These are phyloP conservation scores for Tridacna crocea DNA, from an alignment of 2,888 invertebrate genomes.

Conservation along the genomic window DNA sequence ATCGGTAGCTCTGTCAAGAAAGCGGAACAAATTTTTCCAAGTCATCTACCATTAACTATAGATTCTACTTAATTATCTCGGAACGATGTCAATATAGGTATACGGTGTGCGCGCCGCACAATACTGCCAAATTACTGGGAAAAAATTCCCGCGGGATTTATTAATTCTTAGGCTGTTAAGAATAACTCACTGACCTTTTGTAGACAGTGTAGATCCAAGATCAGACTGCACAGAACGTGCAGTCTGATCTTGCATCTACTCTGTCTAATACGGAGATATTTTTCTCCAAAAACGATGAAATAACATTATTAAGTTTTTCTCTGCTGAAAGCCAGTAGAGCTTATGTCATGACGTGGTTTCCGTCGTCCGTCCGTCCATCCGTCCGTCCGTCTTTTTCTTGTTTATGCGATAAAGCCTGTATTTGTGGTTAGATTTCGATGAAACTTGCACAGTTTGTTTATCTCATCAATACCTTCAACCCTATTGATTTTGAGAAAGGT, in stretches of 20 bases:
- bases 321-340: too few relatives aligned
- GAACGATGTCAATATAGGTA: slow-evolving; percentile 3
- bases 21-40: not conserved
- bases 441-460: too few relatives aligned
- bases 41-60: not conserved
- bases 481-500: too few relatives aligned
- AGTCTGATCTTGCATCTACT: not conserved
- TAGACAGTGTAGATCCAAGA: not conserved
- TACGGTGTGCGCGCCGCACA: not conserved
- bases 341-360: too few relatives aligned
- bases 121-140: not conserved
- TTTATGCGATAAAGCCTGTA: too few relatives aligned
- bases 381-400: too few relatives aligned
- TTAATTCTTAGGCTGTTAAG: not conserved
- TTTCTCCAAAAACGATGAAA: not conserved
- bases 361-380: too few relatives aligned
- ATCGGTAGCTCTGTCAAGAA: too few relatives aligned
- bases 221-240: not conserved
- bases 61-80: not conserved
- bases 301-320: too few relatives aligned
- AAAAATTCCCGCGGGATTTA: not conserved
- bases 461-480: too few relatives aligned
- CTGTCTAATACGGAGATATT: not conserved
- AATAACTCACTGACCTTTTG: not conserved
- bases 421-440: too few relatives aligned